Base-by-base conservation (phyloP, 2,113 vertebrate species). In the Brachyistius frenatus region DNA sequence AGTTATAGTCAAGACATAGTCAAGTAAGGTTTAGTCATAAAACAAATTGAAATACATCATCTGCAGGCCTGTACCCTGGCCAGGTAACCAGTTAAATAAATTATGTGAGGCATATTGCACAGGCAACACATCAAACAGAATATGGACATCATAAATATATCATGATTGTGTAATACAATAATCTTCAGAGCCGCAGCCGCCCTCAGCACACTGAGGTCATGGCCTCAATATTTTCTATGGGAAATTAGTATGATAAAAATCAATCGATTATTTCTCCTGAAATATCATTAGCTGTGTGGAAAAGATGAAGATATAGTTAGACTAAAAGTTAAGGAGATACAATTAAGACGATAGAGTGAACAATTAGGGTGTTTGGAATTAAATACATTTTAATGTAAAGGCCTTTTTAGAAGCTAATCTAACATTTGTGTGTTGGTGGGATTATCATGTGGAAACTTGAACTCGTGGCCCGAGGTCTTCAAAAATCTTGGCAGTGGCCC, bases 21-120 rank as follows among this genome's bases (percentile, higher is more conserved):
- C 37, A 4, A 44, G 41, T 30, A 16, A 55, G 31, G 10, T 44
- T 44, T 44, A 69, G 64, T 69, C 39, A 62, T 62, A 55, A 37
- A 64, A 9, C 15, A n/a, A 10, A 13, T 63, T 67, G 23, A 44
- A 41, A 64, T 16, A 56, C 57, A 68, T 33, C 46, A 35, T 5
- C 46, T 56, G 13, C 23, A 57, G 2, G 8, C 7, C 30, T 44
- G 10, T 44, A 44, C 10, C 10, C 2, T 1, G 41, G 41, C 7
- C 2, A 10, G 7, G 11, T 44, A 9, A 44, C 23, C 23, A 23
- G 23, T 23, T 23, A 44, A 44, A 44, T 2, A 1, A 10, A 2
- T 44, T 1, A 44, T 44, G 7, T 39, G 7, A 44, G 9, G 2
- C 2, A 4, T 23, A 16, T 16, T 61, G 10, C 14, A 15, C 2